These are phyloP conservation scores for Ligdia adustata DNA, from an alignment of 2,888 invertebrate genomes.

Conservation along the genomic window DNA sequence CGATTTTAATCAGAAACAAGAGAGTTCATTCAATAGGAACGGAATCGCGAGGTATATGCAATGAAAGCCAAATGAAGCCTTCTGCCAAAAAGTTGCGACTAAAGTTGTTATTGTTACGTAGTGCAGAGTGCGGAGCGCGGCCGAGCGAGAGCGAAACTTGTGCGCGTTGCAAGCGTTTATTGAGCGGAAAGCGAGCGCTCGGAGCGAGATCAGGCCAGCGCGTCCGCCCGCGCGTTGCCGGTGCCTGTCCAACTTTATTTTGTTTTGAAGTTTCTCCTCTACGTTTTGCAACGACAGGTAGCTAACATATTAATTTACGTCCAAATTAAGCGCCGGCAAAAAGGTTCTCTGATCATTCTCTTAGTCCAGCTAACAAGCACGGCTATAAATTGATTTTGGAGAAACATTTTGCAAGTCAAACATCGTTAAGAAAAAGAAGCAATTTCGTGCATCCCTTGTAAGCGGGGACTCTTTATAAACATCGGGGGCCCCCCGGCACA, in stretches of 20 bases:
- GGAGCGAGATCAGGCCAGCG: slow-evolving; percentile 33
- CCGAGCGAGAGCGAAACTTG: slow-evolving; percentile 44
- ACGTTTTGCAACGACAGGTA: slow-evolving; percentile 46
- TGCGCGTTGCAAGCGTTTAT: slow-evolving; percentile 53
- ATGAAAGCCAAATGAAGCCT: slow-evolving; percentile 41
- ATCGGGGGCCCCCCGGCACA: slow-evolving; percentile 50
- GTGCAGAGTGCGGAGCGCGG: slow-evolving; percentile 39
- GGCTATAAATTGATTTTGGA: slow-evolving; percentile 43
- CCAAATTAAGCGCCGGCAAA: slow-evolving; percentile 27
- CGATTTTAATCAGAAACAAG: slow-evolving; percentile 8
- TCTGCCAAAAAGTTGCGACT: slow-evolving; percentile 55
- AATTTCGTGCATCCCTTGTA: slow-evolving; percentile 57
- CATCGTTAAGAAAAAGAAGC: slow-evolving; percentile 53
- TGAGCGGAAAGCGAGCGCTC: slow-evolving; percentile 55
- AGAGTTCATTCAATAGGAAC: slow-evolving; percentile 9
- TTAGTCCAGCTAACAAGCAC: slow-evolving; percentile 5
- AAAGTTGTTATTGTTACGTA: slow-evolving; percentile 50
- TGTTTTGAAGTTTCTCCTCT: slow-evolving; percentile 43
- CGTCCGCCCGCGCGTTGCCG: slow-evolving; percentile 31
- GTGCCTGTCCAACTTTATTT: slow-evolving; percentile 52
- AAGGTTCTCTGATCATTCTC: slow-evolving; percentile 15
- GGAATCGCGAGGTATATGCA: slow-evolving; percentile 29
- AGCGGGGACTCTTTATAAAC: slow-evolving; percentile 60
- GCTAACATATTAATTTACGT: slow-evolving; percentile 30
- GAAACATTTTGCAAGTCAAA: slow-evolving; percentile 51